A percentile compares a stretch with the other conserved stretches of the same genome.
Evolutionary conservation across 2,113 vertebrate genomes (phyloP).

Genomic region (Pterophyllum scalare): DNA sequence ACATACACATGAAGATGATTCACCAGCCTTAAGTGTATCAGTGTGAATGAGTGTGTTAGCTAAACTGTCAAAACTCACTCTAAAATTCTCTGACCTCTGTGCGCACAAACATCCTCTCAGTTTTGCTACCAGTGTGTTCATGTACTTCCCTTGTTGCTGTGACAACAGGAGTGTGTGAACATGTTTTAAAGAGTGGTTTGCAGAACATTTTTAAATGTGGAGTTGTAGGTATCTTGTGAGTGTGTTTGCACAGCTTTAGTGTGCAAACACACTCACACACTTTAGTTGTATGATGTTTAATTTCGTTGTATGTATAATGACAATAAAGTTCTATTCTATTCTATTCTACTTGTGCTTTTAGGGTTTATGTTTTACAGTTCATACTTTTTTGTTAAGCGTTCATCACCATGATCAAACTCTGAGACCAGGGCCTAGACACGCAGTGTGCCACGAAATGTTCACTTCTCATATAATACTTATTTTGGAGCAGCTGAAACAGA

Average conservation of each 20-base stretch:
- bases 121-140: not conserved
- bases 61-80: slow-evolving; percentile 34
- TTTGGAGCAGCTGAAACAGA: not conserved
- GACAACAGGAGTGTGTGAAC: slow-evolving; percentile 9
- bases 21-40: not conserved
- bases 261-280: too few species aligned
- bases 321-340: too few species aligned
- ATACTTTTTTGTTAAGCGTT: not conserved
- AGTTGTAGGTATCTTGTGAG: not conserved
- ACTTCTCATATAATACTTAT: not conserved
- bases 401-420: not conserved
- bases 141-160: slow-evolving; percentile 19
- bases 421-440: not conserved
- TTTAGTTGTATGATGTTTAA: too few species aligned
- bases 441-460: not conserved
- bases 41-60: slow-evolving; percentile 19
- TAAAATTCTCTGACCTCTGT: slow-evolving; percentile 23
- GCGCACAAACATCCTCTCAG: slow-evolving; percentile 7
- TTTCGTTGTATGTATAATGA: too few species aligned
- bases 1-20: slow-evolving; percentile 4
- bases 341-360: slow-evolving; percentile 2
- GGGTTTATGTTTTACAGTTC: not conserved
- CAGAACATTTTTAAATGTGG: not conserved
- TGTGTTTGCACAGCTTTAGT: not conserved
- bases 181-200: not conserved